Base-by-base conservation (phyloP, 2,113 vertebrate genomes). In the Phyllostomus discolor region DNA sequence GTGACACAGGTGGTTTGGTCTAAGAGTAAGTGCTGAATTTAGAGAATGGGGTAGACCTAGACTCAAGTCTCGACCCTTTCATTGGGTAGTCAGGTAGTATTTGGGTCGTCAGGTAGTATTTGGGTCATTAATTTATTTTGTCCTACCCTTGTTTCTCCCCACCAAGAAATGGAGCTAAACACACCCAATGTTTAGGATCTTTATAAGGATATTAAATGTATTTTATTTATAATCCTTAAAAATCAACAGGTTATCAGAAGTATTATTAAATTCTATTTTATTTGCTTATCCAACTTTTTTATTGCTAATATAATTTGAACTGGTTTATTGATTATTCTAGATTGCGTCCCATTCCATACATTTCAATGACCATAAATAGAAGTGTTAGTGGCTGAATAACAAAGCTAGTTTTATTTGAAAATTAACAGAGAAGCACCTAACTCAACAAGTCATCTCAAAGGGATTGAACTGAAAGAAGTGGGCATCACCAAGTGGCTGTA, bases 341-440 rank as follows among this genome's bases (percentile, higher is more conserved):
- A 16, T 24, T 50, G 9, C 2, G 19, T 83, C 6, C 73, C 33
- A 79, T 70, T 48, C 16, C 54, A 50, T 31, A 43, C 2, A 35
- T 76, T 78, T 76, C 38, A 83, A 10, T 82, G 24, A 59, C 20
- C 73, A 91, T 86, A 80, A 69, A 38, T 76, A 28, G 1, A 16
- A 57, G 1, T 50, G 54, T 54, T 35, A 33, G 10, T 38, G 2
- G 4, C 31, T 95, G 54, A 90, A 52, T 57, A 57, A 64, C 5
- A 87, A 88, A 91, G 1, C 43, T 16, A 41, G 5, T 83, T 75
- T 96, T 75, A 95, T 59, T 70, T 90, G 24, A 10, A 35, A 88
- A 90, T 87, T 82, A 96, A n/a, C 62, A 92, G 16, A 90, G 20
- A 73, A 54, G 1, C 11, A 79, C 38, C 48, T 3, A 57, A 28